Percentiles rank a stretch among this genome's conserved stretches.
These are phyloP conservation scores for Matsumyia berberina DNA, from an alignment of 2,888 invertebrate genomes.

Conservation along the genomic window DNA sequence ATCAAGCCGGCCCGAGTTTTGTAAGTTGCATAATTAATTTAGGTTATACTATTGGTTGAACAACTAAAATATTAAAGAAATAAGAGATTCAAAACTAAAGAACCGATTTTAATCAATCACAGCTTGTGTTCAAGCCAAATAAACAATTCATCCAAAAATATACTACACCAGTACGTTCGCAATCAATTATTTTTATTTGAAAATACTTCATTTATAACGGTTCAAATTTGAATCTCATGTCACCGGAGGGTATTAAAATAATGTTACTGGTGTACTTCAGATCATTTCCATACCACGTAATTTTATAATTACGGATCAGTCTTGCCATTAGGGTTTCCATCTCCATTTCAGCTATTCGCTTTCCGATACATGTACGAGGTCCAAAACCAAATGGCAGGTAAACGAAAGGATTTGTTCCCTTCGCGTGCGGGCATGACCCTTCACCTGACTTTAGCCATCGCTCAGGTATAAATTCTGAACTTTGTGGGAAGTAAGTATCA, in stretches of 20 bases:
- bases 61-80: too few species aligned
- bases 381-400: constrained; percentile 89
- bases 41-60: too few species aligned
- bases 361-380: constrained; percentile 89
- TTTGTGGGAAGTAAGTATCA: constrained; percentile 87
- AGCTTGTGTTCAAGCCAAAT: too few species aligned
- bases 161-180: too few species aligned
- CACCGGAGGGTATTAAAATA: constrained; percentile 82
- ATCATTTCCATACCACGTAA: constrained; percentile 79
- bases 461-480: constrained; percentile 89
- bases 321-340: constrained; percentile 86
- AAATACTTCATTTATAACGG: constrained; percentile 72
- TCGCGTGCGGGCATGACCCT: constrained; percentile 77
- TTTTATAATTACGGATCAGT: constrained; percentile 81
- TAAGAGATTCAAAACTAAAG: too few species aligned
- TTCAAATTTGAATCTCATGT: constrained; percentile 82
- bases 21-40: too few species aligned
- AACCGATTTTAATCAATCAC: too few species aligned
- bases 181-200: too few species aligned
- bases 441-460: constrained; percentile 87
- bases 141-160: too few species aligned
- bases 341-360: constrained; percentile 90
- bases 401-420: constrained; percentile 80
- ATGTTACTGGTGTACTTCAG: constrained; percentile 80
- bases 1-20: too few species aligned